Evolutionary conservation across 2,113 vertebrate species (phyloP), one percentile per base, ranked within the genome.

Genomic region (Stercorarius parasiticus): DNA sequence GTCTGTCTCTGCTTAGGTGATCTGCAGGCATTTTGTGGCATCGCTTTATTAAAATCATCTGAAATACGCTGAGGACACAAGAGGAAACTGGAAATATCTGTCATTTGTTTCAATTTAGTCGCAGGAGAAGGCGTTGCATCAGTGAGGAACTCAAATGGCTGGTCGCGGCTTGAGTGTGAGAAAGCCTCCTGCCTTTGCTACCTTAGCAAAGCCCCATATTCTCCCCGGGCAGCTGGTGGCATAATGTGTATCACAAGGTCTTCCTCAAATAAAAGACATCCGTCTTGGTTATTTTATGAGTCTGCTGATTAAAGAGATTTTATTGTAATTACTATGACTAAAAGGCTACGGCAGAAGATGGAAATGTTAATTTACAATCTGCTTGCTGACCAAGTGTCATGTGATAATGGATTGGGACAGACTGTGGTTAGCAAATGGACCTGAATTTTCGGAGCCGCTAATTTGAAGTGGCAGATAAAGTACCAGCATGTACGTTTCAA

Each of bases 321-420:
- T 96, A 86, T 96, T 95, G 96, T 95, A 96, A 98, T 97, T 93
- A 94, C 86, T 90, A 11, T 92, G 77, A 78, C 79, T 93, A 66
- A 85, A 96, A 94, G 77, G 74, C 93, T 97, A 84, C 65, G 58
- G 82, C 86, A 90, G 86, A 95, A 93, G 93, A 97, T 94, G 88
- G 95, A 96, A 97, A 96, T 97, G 91, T 94, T 97, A 97, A 97
- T 97, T 97, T 95, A 82, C 94, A 96, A 83, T 96, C 96, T 97
- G 95, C 93, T 96, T 88, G 87, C 96, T 97, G 97, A 96, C 96
- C 97, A 84, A 42, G 81, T 95, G 84, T 95, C 93, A 49, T 92
- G 78, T 93, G 83, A 56, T 97, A 97, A 97, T 97, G 95, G 93
- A 91, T 59, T 93, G 95, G 91, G 96, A 94, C 95, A 95, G 88